Conservation (phyloP, 2,113 vertebrate genomes). For the Actinemys pallida region DNA sequence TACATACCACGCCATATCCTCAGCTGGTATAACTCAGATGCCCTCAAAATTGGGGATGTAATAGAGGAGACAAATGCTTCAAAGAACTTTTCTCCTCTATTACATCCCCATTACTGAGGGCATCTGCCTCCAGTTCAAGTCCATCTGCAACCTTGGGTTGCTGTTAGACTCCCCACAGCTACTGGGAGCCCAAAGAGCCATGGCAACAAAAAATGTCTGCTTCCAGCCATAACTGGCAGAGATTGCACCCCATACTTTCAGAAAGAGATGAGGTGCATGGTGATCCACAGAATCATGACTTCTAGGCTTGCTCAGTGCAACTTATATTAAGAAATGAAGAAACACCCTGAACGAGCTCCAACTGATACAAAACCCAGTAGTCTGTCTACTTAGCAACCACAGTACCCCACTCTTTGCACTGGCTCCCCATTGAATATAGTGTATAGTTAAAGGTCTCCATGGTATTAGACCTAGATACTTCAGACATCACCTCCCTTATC, state of each 20-base stretch:
- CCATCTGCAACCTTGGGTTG: not conserved
- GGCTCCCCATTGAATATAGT: not conserved
- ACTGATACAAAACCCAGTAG: not conserved
- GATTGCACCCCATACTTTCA: not conserved
- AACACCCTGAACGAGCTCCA: not conserved
- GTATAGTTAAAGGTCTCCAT: not conserved
- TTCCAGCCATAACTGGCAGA: not conserved
- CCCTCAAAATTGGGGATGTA: not conserved
- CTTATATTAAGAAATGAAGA: not conserved
- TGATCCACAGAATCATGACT: not conserved
- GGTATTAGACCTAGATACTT: not conserved
- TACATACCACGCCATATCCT: not conserved
- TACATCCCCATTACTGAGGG: not conserved
- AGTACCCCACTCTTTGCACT: not conserved
- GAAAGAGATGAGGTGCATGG: not conserved
- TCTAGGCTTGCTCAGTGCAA: not conserved
- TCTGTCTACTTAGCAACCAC: not conserved
- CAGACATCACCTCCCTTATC: not conserved
- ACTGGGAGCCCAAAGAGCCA: not conserved
- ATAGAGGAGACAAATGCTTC: not conserved
- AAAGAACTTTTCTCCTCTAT: not conserved
- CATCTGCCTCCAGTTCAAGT: not conserved
- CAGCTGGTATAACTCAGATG: not conserved
- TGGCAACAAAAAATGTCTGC: not conserved
- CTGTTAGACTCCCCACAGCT: not conserved